Evolutionary conservation across 2,888 invertebrate genomes (phyloP).

Genomic region (Rhopalosiphum nymphaeae): DNA sequence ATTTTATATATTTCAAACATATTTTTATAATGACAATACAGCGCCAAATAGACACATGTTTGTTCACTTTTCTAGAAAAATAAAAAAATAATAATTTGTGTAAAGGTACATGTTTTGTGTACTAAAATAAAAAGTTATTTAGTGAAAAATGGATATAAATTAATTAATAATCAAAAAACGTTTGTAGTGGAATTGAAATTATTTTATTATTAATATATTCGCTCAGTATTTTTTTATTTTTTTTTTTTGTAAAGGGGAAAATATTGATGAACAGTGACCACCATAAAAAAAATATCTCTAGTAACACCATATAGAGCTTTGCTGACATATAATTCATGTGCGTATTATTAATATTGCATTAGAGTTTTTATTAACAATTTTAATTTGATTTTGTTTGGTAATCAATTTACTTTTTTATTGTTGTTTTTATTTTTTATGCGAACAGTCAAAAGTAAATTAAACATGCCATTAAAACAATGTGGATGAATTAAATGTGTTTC

Average conservation of each 20-base stretch:
- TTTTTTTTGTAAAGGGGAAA: neutral
- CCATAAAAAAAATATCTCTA: neutral
- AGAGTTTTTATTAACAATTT: conserved; percentile 11
- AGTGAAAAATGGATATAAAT: neutral
- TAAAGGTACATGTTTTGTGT: conserved; percentile 10
- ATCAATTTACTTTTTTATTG: conserved; percentile 31
- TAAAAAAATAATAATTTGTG: neutral
- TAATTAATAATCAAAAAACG: conserved; percentile 42
- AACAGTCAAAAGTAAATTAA: conserved; percentile 14
- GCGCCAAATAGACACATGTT: neutral
- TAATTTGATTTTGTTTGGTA: conserved; percentile 19
- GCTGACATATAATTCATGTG: conserved; percentile 2
- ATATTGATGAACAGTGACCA: conserved; percentile 49
- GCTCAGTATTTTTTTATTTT: conserved; percentile 21
- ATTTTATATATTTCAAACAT: neutral
- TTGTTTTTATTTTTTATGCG: neutral
- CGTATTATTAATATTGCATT: conserved; percentile 42
- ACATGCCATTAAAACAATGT: neutral
- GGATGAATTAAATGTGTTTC: neutral
- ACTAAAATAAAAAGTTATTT: neutral
- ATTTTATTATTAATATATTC: conserved; percentile 49
- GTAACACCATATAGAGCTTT: neutral
- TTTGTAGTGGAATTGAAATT: conserved; percentile 23
- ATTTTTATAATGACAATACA: neutral
- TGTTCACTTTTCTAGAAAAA: neutral